Conservation (phyloP, 2,113 vertebrate genomes). For the Scomber scombrus region DNA sequence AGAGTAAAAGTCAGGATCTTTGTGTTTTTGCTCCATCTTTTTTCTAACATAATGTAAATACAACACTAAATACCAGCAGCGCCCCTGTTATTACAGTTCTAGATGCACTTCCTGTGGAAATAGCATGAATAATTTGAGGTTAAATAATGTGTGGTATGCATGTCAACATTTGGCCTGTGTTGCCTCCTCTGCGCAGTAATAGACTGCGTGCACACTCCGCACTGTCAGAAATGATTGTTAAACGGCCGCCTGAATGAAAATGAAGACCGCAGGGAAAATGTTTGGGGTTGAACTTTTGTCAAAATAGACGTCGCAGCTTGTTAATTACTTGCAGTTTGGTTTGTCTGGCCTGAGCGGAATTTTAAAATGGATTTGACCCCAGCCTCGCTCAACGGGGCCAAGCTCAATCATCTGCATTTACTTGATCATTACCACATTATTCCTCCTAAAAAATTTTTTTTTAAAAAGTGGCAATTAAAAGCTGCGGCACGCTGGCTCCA, state of each 20-base stretch:
- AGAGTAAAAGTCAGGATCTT: no score
- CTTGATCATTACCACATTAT: slow-evolving; percentile 25
- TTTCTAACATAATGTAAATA: no score
- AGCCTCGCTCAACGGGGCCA: neutral
- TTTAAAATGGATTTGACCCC: slow-evolving; percentile 42
- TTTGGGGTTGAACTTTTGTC: slow-evolving; percentile 7
- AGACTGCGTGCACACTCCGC: neutral
- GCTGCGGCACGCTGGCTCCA: slow-evolving; percentile 19
- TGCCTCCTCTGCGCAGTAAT: slow-evolving; percentile 1
- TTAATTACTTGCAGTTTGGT: slow-evolving; percentile 37
- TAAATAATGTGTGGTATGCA: slow-evolving; percentile 13
- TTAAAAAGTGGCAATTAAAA: slow-evolving; percentile 22
- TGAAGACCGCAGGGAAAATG: neutral
- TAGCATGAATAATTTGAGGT: neutral
- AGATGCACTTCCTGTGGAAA: neutral
- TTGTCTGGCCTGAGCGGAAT: slow-evolving; percentile 28
- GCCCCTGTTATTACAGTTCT: neutral
- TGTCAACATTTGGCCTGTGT: slow-evolving; percentile 17
- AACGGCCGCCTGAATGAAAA: slow-evolving; percentile 12
- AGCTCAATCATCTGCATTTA: slow-evolving; percentile 22
- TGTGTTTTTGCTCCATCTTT: no score
- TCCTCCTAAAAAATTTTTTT: slow-evolving; percentile 2
- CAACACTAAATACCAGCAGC: neutral
- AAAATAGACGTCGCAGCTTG: neutral
- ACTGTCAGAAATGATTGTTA: neutral